Base-by-base conservation (phyloP, 2,888 invertebrate species). In the Norana najaformis region DNA sequence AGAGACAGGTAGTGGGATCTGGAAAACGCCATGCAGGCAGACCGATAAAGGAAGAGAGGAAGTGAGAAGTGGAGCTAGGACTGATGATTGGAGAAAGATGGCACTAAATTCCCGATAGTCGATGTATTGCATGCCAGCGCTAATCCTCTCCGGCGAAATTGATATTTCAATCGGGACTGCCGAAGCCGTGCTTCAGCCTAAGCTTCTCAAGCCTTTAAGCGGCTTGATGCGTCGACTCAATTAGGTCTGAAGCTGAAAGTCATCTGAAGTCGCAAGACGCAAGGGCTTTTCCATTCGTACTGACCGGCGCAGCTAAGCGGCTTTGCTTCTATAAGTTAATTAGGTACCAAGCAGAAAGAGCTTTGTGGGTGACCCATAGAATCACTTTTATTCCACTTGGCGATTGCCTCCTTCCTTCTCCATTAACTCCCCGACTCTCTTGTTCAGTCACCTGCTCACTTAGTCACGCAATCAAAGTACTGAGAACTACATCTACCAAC, bases 191-290 rank as follows among this genome's bases (percentile, higher is more conserved):
- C 89, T 53, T 53, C 47, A 23, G 53, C 5, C 69, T 35, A 47
- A 37, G 53, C 69, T 69, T 89, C 47, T 53, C 35, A 47, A 41
- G 69, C 47, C 35, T 37, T 35, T 89, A 82, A 82, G 36, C n/a
- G 41, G 47, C 83, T 53, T 41, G 85, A 90, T 34, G 18, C 85
- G 47, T 39, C 23, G 36, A 90, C 88, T 90, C 88, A 85, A 47
- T 88, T 47, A 30, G 69, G 30, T 30, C 11, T 69, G 69, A 69
- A 16, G 69, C 69, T n/a, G 69, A 69, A 69, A 69, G 69, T 69
- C 69, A 69, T 69, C 69, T 69, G 69, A 69, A 69, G 69, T 69
- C 69, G 69, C 6, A 16, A n/a, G n/a, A n/a, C n/a, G n/a, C n/a
- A n/a, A n/a, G n/a, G n/a, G n/a, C n/a, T n/a, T n/a, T n/a, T n/a